Evolutionary conservation across 23 tunicate species (phyloP), one percentile per base, ranked within the genome.

Genomic region (Phallusia fumigata): DNA sequence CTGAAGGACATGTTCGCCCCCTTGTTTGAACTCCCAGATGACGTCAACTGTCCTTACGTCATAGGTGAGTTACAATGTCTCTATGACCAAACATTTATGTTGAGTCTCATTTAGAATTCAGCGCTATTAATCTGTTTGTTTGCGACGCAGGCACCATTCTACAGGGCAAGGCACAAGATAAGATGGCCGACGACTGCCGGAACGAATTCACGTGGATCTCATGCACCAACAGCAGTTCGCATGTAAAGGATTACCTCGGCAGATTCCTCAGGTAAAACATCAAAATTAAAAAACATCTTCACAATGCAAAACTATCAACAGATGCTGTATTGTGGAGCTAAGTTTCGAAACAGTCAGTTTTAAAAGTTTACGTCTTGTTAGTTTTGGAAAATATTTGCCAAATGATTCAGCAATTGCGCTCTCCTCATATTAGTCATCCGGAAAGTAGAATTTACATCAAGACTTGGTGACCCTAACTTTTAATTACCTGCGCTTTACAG

Each of bases 171-270:
- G 65, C n/a, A 0, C 84, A 91, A 24, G 35, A 32, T 11, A 16
- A 36, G 18, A 76, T 47, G 26, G 52, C 65, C 11, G 79, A 86
- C 5, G 81, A 76, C 8, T 22, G 19, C 50, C 0, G 11, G 31
- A 64, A 88, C 58, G 78, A 82, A 0, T 86, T 92, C 82, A 58
- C 65, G 15, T 80, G 82, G 85, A 79, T 92, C 15, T 87, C 91
- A 18, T 92, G 97, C 64, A 40, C 36, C 40, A 87, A 77, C 65
- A 83, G 51, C 83, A 92, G 97, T 64, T 35, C 73, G 13, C 97
- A 92, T 35, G 97, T 84, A n/a, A 79, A 84, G 78, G 80, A 86
- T 24, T 92, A 87, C 50, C 80, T 92, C 26, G 77, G 91, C 21
- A 49, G 91, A 64, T 83, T 73, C 75, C 51, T 92, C 52, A 92